These are phyloP conservation scores for Tanaodytes sp. DNA, from an alignment of 2,888 invertebrate species.

Conservation along the genomic window DNA sequence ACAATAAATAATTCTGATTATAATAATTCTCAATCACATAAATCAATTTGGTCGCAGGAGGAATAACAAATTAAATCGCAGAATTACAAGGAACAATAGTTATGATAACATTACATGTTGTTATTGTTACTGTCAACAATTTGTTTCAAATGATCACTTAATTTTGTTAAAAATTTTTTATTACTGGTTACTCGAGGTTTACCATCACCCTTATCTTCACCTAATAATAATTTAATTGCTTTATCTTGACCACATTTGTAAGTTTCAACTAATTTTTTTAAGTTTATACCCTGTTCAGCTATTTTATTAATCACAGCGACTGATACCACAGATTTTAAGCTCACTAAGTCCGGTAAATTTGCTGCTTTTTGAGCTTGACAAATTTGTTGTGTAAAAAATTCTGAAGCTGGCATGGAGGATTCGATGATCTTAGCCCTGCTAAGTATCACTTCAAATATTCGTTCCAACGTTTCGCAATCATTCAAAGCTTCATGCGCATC, in stretches of 20 bases:
- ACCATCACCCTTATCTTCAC: conserved; percentile 16
- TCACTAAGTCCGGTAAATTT: neutral
- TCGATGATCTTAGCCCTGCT: neutral
- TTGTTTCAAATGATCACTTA: conserved; percentile 12
- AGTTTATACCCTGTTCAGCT: conserved; percentile 12
- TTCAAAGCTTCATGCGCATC: conserved; percentile 4
- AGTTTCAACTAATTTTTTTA: conserved; percentile 4
- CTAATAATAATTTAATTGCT: conserved; percentile 10
- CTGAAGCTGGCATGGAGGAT: neutral
- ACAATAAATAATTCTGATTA: no score
- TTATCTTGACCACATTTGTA: conserved; percentile 13
- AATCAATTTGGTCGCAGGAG: no score
- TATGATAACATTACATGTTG: no score
- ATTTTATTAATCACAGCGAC: conserved; percentile 17
- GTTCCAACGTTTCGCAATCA: conserved; percentile 4
- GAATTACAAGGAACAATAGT: no score
- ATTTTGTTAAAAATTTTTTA: conserved; percentile 15
- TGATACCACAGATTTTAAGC: conserved; percentile 12
- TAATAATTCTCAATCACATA: no score
- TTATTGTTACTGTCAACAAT: no score
- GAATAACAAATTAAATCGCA: no score
- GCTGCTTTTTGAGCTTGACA: neutral
- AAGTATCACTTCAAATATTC: neutral
- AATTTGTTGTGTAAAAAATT: conserved; percentile 3
- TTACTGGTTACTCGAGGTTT: conserved; percentile 25